Conservation (phyloP, 2,888 invertebrate species). For the Teleogryllus oceanicus region DNA sequence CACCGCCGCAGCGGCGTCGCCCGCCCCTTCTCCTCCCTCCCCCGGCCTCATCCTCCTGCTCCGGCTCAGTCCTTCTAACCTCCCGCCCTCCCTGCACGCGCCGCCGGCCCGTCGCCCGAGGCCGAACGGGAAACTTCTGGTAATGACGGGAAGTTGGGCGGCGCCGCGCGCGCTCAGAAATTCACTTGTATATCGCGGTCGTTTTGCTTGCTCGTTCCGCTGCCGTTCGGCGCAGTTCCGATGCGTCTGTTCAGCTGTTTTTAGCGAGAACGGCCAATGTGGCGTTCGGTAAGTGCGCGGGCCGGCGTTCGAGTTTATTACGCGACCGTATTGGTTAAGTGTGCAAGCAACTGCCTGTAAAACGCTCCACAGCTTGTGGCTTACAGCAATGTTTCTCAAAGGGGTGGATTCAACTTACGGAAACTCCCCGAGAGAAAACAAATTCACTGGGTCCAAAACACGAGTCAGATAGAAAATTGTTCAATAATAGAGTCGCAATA, state of each 20-base stretch:
- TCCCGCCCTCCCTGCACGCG: background rate
- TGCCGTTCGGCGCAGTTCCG: too few species aligned
- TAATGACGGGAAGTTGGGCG: conserved; percentile 18
- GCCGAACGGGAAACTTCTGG: conserved; percentile 9
- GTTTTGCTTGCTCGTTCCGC: background rate
- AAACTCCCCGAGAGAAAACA: too few species aligned
- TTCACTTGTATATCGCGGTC: conserved; percentile 18
- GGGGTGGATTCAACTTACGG: too few species aligned
- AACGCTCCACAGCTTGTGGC: too few species aligned
- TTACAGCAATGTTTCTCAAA: too few species aligned
- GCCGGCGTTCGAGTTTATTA: too few species aligned
- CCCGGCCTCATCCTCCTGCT: background rate
- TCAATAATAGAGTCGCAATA: too few species aligned
- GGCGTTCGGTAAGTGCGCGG: too few species aligned
- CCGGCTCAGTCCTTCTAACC: background rate
- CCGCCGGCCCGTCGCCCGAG: background rate
- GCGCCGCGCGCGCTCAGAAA: background rate
- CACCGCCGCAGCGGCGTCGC: background rate
- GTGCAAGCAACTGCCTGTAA: too few species aligned
- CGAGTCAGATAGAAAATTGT: too few species aligned
- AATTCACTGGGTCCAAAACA: too few species aligned
- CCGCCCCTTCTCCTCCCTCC: background rate
- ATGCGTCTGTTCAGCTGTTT: background rate
- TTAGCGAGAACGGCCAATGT: background rate
- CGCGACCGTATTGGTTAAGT: too few species aligned